Percentiles rank a stretch among this genome's conserved stretches.
Evolutionary conservation across 2,113 vertebrate genomes (phyloP).

Genomic region (Chunga burmeisteri): DNA sequence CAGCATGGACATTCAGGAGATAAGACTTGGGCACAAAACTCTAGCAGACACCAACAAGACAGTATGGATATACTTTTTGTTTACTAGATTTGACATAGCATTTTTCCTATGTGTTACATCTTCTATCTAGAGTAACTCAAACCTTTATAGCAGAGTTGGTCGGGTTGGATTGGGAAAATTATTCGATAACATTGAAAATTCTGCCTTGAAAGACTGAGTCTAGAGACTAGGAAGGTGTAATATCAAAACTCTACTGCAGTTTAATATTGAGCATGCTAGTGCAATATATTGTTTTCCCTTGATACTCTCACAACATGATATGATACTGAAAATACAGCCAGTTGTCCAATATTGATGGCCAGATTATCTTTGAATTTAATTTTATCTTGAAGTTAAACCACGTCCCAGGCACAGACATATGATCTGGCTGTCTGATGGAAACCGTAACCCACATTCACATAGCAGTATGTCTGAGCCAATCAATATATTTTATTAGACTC

Average conservation of each 20-base stretch:
- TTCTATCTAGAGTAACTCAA: neutral
- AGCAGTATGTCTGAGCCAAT: neutral
- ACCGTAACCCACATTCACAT: neutral
- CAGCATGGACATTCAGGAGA: neutral
- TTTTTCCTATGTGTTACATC: neutral
- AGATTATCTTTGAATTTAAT: neutral
- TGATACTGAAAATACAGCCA: neutral
- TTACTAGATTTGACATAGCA: neutral
- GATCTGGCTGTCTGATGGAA: neutral
- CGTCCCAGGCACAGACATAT: neutral
- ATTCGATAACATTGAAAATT: neutral
- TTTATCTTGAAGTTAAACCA: neutral
- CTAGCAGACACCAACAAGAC: neutral
- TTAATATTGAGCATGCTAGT: neutral
- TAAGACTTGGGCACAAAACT: neutral
- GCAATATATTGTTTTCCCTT: neutral
- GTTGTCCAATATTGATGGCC: neutral
- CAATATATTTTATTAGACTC: neutral
- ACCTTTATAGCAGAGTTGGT: neutral
- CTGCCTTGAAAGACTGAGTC: neutral
- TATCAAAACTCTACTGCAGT: neutral
- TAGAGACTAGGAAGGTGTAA: neutral
- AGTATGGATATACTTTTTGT: neutral
- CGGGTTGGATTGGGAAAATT: neutral
- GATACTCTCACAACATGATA: rapidly evolving